phyloP scores from a whole-genome alignment of 2,113 vertebrate species.

The Oreochromis tanganicae region DNA sequence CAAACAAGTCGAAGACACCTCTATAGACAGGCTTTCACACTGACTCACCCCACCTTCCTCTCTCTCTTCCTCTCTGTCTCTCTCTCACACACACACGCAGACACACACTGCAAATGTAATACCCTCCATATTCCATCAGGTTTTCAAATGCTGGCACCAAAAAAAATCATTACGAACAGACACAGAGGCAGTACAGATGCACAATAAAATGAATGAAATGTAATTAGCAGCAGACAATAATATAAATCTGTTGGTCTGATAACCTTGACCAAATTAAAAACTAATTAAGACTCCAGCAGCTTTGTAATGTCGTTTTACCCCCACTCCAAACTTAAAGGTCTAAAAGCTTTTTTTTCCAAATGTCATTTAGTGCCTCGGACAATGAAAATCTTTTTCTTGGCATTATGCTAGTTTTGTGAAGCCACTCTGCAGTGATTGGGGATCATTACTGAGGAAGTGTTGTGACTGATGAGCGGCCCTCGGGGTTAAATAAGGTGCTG shows the following conservation, averaged over 20 bases:
- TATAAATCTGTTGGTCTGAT: not conserved
- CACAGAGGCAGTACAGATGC: not conserved
- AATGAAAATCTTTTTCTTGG: conserved; percentile 5
- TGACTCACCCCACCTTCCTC: not conserved
- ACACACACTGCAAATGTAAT: not conserved
- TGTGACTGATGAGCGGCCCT: conserved; percentile 17
- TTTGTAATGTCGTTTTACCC: not conserved
- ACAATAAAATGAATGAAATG: not conserved
- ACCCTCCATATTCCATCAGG: not conserved
- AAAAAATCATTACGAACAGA: not conserved
- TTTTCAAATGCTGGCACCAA: not conserved
- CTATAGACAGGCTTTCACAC: not conserved
- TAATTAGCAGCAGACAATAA: not conserved
- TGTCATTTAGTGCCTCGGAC: not conserved
- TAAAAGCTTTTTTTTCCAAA: not conserved
- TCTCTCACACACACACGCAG: not conserved
- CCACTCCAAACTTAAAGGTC: not conserved
- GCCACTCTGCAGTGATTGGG: not conserved
- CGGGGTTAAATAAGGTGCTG: conserved; percentile 18
- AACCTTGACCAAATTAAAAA: not conserved
- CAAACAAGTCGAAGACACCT: conserved; percentile 36
- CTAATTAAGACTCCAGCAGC: not conserved
- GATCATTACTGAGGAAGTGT: conserved; percentile 6
- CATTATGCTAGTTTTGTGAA: not conserved
- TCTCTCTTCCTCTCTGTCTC: not conserved